Percentiles rank a stretch among this genome's conserved stretches.
phyloP scores from a whole-genome alignment of 2,888 invertebrate genomes.

The Drosophila macrospina region DNA sequence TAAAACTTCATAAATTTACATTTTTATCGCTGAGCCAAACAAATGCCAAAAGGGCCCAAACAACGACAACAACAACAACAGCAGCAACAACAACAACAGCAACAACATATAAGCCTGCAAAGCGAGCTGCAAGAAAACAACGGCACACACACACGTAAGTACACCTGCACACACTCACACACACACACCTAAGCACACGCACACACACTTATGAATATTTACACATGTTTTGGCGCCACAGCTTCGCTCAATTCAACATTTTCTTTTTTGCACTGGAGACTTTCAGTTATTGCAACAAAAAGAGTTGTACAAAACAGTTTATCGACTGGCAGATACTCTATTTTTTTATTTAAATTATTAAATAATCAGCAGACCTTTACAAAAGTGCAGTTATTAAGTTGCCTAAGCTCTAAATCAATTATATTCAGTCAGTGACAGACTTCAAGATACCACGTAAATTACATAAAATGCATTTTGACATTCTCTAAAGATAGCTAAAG shows the following conservation, averaged over 20 bases:
- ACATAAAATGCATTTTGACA: not conserved
- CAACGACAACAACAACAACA: conserved; percentile 27
- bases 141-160: conserved; percentile 25
- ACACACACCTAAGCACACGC: conserved; percentile 11
- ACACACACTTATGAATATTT: conserved; percentile 69
- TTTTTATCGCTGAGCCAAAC: conserved; percentile 74
- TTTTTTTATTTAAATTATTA: not conserved
- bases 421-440: not conserved
- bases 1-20: conserved; percentile 81
- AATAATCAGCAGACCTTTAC: no score
- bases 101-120: conserved; percentile 50
- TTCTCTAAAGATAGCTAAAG: no score
- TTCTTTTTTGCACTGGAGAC: conserved; percentile 22
- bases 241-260: conserved; percentile 50
- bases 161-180: conserved; percentile 23
- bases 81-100: conserved; percentile 15
- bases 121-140: conserved; percentile 59
- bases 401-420: no score
- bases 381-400: no score
- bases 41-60: conserved; percentile 55
- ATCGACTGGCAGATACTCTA: not conserved
- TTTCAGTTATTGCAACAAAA: conserved; percentile 40
- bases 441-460: conserved; percentile 3
- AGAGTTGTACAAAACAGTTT: not conserved
- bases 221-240: conserved; percentile 71